Percentiles rank a stretch among this genome's conserved stretches.
phyloP scores from a whole-genome alignment of 2,113 vertebrate genomes.

The Petroica traversi region DNA sequence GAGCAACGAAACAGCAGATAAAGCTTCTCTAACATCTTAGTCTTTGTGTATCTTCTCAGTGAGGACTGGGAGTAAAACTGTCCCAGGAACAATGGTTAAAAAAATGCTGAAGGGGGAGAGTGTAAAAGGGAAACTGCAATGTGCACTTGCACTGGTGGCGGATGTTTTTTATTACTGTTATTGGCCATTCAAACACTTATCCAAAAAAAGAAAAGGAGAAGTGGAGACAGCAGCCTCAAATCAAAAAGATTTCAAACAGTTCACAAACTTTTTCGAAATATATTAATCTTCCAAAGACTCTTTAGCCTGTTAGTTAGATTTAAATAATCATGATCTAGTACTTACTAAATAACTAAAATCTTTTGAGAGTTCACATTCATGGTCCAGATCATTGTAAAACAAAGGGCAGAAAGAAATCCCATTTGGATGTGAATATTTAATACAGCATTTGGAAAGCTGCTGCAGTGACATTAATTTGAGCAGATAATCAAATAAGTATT shows the following conservation, averaged over 20 bases:
- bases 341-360: not conserved
- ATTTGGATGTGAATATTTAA: conserved; percentile 16
- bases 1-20: not conserved
- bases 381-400: not conserved
- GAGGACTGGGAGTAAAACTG: not conserved
- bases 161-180: not conserved
- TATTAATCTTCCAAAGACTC: not conserved
- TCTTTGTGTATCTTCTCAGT: not conserved
- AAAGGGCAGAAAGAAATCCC: conserved; percentile 17
- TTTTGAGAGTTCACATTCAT: not conserved
- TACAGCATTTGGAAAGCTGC: not conserved
- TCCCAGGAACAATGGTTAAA: not conserved
- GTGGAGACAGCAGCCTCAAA: not conserved
- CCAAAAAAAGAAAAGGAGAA: not conserved
- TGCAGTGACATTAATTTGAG: not conserved
- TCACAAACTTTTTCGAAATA: not conserved
- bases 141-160: rapidly evolving
- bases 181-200: not conserved
- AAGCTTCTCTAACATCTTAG: not conserved
- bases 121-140: not conserved
- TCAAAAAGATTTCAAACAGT: not conserved
- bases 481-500: conserved; percentile 33
- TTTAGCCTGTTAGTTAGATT: not conserved
- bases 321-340: conserved; percentile 1
- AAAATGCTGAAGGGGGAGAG: not conserved